These are phyloP conservation scores for Urocynchramus pylzowi DNA, from an alignment of 2,113 vertebrate genomes.

Conservation along the genomic window DNA sequence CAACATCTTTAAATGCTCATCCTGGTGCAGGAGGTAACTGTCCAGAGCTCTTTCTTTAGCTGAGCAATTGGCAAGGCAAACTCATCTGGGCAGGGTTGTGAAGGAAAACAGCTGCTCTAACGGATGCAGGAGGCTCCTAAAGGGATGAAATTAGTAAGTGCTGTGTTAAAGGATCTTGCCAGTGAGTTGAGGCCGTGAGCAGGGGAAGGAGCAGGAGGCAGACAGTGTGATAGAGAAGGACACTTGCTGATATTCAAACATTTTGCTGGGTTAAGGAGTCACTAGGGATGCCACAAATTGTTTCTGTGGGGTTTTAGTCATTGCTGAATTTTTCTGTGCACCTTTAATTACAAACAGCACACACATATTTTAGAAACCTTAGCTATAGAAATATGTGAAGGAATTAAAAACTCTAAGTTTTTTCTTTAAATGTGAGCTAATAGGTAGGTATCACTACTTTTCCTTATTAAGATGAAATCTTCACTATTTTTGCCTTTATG, in stretches of 20 bases:
- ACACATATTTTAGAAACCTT: not conserved
- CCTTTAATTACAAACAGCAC: not conserved
- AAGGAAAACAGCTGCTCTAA: slow-evolving; percentile 31
- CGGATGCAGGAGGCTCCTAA: slow-evolving; percentile 6
- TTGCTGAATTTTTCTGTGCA: not conserved
- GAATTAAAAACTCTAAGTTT: not conserved
- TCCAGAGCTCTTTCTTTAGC: not conserved
- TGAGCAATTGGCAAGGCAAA: not conserved
- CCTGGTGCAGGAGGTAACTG: not conserved
- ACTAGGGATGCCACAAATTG: not conserved
- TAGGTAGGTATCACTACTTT: not conserved
- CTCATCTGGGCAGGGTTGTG: not conserved
- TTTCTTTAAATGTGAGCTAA: not conserved
- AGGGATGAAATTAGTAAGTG: slow-evolving; percentile 7
- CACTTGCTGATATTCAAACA: not conserved
- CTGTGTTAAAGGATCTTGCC: not conserved
- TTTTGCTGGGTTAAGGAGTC: not conserved
- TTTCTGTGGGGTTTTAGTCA: not conserved
- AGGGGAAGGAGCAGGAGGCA: not conserved
- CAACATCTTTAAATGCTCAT: not conserved
- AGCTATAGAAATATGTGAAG: not conserved
- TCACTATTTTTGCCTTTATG: not conserved
- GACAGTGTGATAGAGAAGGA: not conserved
- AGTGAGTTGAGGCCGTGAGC: not conserved
- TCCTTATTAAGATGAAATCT: not conserved